Evolutionary conservation across 2,113 vertebrate genomes (phyloP), one percentile per base, ranked within the genome.

Genomic region (Argyrosomus japonicus): DNA sequence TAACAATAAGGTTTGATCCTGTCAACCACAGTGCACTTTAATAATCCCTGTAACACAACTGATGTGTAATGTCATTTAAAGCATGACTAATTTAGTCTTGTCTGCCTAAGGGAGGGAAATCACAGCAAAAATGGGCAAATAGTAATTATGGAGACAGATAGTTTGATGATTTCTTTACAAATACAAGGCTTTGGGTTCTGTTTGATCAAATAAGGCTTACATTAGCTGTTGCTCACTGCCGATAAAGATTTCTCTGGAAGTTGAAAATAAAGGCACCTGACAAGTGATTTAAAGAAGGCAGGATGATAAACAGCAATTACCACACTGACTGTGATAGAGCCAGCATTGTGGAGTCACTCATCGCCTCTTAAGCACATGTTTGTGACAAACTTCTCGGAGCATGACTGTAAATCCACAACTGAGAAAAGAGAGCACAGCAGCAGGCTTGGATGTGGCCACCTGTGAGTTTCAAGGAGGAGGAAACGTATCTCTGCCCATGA

Each of bases 281-380:
- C 84, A 90, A 68, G 23, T 81, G 87, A 79, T 90, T 89, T 87
- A 77, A 78, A 79, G 69, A 68, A 77, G 68, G 61, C 27, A 48
- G 68, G 36, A 60, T 69, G 76, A 85, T 89, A 92, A 89, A 91
- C 87, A 93, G 74, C 81, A 92, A 90, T 92, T 87, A 93, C 67
- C 67, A 17, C 32, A 3, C n/a, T 2, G 74, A 67, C 82, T 80
- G 87, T 51, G 77, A 87, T 48, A 27, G 43, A 82, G 85, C 79
- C 69, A 69, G 86, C 78, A 72, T 36, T 68, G 85, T 50, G 25
- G 54, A 83, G 71, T 87, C 86, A 74, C 87, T 91, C 88, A 68
- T 67, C 85, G 48, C 71, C 82, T 81, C 86, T 71, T 79, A 74
- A 88, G 82, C 88, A 76, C 81, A 75, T 83, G 79, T 91, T 84